These are phyloP conservation scores for Cephus rjabovi DNA, from an alignment of 2,888 invertebrate genomes.

Conservation along the genomic window DNA sequence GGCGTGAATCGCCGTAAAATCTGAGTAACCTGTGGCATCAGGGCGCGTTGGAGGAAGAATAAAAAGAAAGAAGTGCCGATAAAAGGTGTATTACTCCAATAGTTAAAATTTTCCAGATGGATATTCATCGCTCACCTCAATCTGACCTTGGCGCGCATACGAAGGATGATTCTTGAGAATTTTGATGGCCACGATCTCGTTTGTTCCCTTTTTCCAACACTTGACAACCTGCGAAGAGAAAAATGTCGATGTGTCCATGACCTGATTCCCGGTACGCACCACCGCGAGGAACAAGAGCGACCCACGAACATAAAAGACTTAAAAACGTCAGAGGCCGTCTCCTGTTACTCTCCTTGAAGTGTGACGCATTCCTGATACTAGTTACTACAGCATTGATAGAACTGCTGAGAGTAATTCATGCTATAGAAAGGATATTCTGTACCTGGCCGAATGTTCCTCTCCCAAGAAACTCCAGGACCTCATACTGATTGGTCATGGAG, in stretches of 20 bases:
- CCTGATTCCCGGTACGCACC: background rate
- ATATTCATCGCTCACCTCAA: constrained; percentile 81
- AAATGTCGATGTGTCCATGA: constrained; percentile 4
- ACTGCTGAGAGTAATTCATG: background rate
- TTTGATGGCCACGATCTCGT: constrained; percentile 99
- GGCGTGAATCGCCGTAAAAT: background rate
- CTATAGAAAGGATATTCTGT: background rate
- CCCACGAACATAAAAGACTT: background rate
- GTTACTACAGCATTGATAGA: background rate
- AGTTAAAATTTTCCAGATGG: background rate
- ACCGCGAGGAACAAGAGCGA: background rate
- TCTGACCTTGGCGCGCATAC: constrained; percentile 99
- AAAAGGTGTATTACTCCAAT: no score
- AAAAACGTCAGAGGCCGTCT: background rate
- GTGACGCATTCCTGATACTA: background rate
- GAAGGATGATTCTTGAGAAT: constrained; percentile 99
- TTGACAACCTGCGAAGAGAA: constrained; percentile 87
- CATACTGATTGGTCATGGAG: constrained; percentile 94
- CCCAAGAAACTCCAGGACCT: constrained; percentile 98
- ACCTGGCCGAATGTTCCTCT: constrained; percentile 96
- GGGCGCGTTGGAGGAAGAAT: background rate
- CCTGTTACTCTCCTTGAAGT: background rate
- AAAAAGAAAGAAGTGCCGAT: background rate
- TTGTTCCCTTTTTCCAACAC: constrained; percentile 99
- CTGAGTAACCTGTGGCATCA: background rate